Evolutionary conservation across 2,113 vertebrate genomes (phyloP).

Genomic region (Rutilus rutilus): DNA sequence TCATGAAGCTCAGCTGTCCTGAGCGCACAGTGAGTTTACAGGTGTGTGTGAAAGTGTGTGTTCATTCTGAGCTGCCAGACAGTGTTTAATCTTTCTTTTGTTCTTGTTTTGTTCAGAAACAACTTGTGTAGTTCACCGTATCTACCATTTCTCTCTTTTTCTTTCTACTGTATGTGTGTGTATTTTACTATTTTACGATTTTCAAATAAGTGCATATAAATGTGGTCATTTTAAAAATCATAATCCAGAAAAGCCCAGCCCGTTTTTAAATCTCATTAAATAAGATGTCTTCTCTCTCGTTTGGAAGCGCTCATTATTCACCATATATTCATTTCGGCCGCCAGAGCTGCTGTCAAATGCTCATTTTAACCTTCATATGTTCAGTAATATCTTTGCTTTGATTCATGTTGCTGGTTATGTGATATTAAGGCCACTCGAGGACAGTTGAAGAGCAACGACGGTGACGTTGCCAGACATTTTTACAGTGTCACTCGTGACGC

Average conservation of each 20-base stretch:
- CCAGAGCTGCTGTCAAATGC: not conserved
- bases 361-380: constrained; percentile 11
- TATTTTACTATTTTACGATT: too few species aligned
- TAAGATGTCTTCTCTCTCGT: not conserved
- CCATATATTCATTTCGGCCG: not conserved
- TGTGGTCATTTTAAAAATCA: not conserved
- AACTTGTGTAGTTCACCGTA: too few species aligned
- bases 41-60: constrained; percentile 4
- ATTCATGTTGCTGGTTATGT: not conserved
- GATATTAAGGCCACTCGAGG: not conserved
- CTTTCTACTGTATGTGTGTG: too few species aligned
- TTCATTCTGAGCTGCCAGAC: not conserved
- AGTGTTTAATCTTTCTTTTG: not conserved
- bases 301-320: not conserved
- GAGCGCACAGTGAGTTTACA: not conserved
- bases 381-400: not conserved
- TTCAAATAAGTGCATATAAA: not conserved
- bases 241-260: not conserved
- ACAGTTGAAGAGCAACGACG: not conserved
- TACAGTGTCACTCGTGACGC: not conserved
- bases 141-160: too few species aligned
- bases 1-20: too few species aligned
- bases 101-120: not conserved
- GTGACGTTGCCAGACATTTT: not conserved
- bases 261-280: not conserved